Evolutionary conservation across 2,113 vertebrate species (phyloP), one percentile per base, ranked within the genome.

Genomic region (Nannobrachium achirus): DNA sequence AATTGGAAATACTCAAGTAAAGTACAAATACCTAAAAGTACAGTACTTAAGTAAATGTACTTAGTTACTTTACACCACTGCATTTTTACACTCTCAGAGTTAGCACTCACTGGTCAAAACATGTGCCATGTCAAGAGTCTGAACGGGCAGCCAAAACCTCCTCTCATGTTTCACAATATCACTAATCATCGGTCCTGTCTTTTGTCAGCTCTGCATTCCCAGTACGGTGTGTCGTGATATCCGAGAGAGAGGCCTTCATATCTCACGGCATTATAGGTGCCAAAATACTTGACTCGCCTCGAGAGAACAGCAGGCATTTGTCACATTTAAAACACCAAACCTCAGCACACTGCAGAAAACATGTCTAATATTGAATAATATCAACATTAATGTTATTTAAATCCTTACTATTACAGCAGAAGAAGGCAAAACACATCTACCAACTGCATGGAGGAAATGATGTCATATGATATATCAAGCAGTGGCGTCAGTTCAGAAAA

Each of bases 111-210:
- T 46, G 48, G 69, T 66, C 5, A 71, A 62, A 65, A 69, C 14
- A 38, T 15, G 44, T 64, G 33, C 66, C 53, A 66, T n/a, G n/a
- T 39, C 63, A 9, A 52, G 6, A 18, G n/a, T 39, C 33, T 18
- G 4, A 20, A 19, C n/a, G 44, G 25, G 1, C 10, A 39, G 8
- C 16, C 38, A 14, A 19, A 53, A 52, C 50, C 18, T 33, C 39
- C 61, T 80, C 51, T 76, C 19, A 8, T 33, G 56, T 85, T 87
- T 79, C 76, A 76, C 48, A 78, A 66, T 60, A 76, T 3, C 48
- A 6, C 56, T 19, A 41, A 68, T 74, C 78, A 70, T 64, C 78
- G 52, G 49, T 59, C 63, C 20, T 63, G n/a, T 56, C 40, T 70
- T 69, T 50, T 76, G 46, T 78, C 57, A 42, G 65, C 2, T 49